Base-by-base conservation (phyloP, 2,797 vertebrate species). In the Centroberyx gerrardi region DNA sequence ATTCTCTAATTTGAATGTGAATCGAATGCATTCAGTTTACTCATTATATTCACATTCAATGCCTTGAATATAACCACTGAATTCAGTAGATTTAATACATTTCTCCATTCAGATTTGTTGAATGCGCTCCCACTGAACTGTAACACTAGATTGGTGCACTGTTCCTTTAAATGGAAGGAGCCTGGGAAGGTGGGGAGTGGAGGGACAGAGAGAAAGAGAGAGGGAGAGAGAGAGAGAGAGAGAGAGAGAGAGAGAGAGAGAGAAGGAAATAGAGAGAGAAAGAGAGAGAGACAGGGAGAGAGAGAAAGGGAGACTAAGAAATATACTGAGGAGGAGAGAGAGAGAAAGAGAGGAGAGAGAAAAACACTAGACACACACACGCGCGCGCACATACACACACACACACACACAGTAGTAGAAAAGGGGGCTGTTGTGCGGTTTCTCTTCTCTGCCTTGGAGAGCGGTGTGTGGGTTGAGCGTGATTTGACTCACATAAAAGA, bases 81-180 rank as follows among this genome's bases (percentile, higher is more conserved):
- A 40, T 40, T 10, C 10, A 40, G 10, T 40, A 40, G 6, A 18
- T 18, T 18, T 18, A 52, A 52, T 8, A 8, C n/a, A 18, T 17
- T 3, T 52, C 17, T 52, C 49, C 49, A 58, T 38, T 33, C 55
- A 58, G 2, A 67, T 78, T 71, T 71, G 55, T 58, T 77, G 64
- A 72, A 72, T 58, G 60, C 58, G 61, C 68, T 61, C 72, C 58
- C 40, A 58, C 3, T 63, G 27, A 80, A 33, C 1, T 2, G 31
- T 17, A 33, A 15, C 42, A 29, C n/a, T 42, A 53, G 27, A 60
- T 46, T 5, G 53, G 55, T 48, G 74, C 51, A 68, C 89, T 93
- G 87, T 83, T 61, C 83, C 91, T 93, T 93, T 93, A 93, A 93
- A 87, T 84, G 55, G 68, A 83, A 73, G 61, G 68, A 65, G 67